phyloP scores from a whole-genome alignment of 2,113 vertebrate species.

The Phodopus roborovskii region DNA sequence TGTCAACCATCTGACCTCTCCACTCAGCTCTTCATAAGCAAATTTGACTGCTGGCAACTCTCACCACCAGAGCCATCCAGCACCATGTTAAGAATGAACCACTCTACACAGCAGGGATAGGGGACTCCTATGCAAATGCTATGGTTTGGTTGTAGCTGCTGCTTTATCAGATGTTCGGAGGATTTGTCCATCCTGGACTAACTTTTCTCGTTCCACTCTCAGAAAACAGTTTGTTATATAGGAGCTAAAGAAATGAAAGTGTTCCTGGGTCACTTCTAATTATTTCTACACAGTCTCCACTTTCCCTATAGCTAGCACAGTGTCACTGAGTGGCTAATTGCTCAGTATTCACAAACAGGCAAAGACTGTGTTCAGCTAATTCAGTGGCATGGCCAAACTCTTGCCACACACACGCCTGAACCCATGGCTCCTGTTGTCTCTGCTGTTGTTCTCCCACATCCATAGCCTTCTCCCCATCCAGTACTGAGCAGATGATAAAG shows the following conservation, averaged over 20 bases:
- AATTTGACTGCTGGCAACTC: not conserved
- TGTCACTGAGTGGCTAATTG: slow-evolving; percentile 29
- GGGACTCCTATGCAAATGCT: not conserved
- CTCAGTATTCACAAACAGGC: slow-evolving; percentile 52
- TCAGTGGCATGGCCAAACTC: slow-evolving; percentile 30
- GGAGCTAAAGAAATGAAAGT: slow-evolving; percentile 41
- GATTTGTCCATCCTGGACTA: not conserved
- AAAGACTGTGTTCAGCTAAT: slow-evolving; percentile 57
- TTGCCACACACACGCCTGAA: not conserved
- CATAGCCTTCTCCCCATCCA: not conserved
- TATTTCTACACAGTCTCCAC: slow-evolving; percentile 9
- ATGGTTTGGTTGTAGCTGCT: not conserved
- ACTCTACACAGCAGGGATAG: not conserved
- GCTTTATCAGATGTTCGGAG: not conserved
- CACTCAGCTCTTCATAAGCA: not conserved
- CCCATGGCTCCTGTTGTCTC: not conserved
- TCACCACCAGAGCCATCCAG: not conserved
- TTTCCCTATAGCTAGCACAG: not conserved
- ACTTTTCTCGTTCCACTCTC: slow-evolving; percentile 33
- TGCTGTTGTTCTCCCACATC: not conserved
- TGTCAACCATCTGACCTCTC: not conserved
- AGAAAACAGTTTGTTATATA: slow-evolving; percentile 45
- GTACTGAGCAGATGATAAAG: not conserved
- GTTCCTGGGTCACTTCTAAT: slow-evolving; percentile 9
- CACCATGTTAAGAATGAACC: not conserved